Conservation (phyloP, 2,797 vertebrate species). For the Poecilia wingei region DNA sequence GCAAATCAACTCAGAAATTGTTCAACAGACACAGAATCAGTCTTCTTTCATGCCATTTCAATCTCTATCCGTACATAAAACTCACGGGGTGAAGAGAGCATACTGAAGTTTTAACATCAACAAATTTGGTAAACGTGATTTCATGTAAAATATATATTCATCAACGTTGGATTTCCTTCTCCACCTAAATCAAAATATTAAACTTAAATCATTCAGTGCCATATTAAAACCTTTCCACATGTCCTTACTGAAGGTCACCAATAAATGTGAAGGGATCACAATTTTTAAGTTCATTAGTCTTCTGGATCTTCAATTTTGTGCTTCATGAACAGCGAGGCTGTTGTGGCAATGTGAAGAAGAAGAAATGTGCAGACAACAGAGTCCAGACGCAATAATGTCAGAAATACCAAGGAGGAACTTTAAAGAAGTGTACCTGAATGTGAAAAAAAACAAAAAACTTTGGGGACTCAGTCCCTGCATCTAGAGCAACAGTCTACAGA, state of each 20-base stretch:
- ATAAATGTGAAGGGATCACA: background rate
- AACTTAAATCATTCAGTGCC: background rate
- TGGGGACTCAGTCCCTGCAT: constrained; percentile 7
- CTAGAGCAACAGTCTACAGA: constrained; percentile 28
- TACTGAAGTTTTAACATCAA: background rate
- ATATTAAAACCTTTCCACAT: background rate
- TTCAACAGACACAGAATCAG: background rate
- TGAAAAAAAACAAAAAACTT: constrained; percentile 7
- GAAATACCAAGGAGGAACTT: constrained; percentile 17
- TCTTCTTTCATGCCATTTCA: background rate
- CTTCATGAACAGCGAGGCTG: background rate
- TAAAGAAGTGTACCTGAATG: constrained; percentile 19
- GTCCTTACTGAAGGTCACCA: background rate
- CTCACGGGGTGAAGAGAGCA: background rate
- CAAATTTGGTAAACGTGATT: background rate
- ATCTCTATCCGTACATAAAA: background rate
- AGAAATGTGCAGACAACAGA: background rate
- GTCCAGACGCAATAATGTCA: constrained; percentile 7
- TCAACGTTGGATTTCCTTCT: background rate
- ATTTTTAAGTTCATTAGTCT: background rate
- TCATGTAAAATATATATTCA: background rate
- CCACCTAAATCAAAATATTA: background rate
- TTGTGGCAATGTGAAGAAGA: background rate
- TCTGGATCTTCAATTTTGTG: background rate
- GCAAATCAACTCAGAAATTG: background rate